Conservation (phyloP, 1,140 invertebrate species). For the Neodiprion pinetum region DNA sequence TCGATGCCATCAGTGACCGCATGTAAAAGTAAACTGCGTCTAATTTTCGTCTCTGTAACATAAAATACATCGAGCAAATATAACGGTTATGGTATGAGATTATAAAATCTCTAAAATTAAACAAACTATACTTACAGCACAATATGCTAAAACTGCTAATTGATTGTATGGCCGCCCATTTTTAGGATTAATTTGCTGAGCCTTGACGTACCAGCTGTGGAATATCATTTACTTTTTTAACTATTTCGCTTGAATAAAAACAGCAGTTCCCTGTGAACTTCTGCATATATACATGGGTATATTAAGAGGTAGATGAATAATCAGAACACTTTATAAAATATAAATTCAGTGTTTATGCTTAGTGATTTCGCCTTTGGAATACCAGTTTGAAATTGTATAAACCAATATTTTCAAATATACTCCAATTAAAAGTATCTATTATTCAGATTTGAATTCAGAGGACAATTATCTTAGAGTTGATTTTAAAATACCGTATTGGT, state of each 20-base stretch:
- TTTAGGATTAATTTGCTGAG: constrained; percentile 92
- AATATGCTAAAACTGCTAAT: constrained; percentile 89
- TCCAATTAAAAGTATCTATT: too few species aligned
- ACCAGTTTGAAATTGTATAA: too few species aligned
- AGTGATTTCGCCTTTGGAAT: too few species aligned
- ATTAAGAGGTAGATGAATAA: background rate
- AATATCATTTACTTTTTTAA: constrained; percentile 23
- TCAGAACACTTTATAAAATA: too few species aligned
- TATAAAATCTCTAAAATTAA: constrained; percentile 23
- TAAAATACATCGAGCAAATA: constrained; percentile 26
- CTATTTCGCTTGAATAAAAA: constrained; percentile 3
- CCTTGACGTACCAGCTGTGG: constrained; percentile 87
- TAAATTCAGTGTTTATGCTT: too few species aligned
- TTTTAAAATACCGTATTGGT: too few species aligned
- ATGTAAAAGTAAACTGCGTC: constrained; percentile 98
- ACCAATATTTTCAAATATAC: too few species aligned
- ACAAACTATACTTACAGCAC: constrained; percentile 73
- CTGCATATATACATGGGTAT: background rate
- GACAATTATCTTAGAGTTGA: too few species aligned
- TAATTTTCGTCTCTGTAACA: constrained; percentile 84
- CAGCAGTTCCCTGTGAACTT: background rate
- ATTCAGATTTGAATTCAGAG: too few species aligned
- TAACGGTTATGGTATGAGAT: constrained; percentile 12
- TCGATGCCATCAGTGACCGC: constrained; percentile 91
- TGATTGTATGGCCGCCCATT: constrained; percentile 96